These are phyloP conservation scores for Noturus placidus DNA, from an alignment of 2,113 vertebrate genomes.

Conservation along the genomic window DNA sequence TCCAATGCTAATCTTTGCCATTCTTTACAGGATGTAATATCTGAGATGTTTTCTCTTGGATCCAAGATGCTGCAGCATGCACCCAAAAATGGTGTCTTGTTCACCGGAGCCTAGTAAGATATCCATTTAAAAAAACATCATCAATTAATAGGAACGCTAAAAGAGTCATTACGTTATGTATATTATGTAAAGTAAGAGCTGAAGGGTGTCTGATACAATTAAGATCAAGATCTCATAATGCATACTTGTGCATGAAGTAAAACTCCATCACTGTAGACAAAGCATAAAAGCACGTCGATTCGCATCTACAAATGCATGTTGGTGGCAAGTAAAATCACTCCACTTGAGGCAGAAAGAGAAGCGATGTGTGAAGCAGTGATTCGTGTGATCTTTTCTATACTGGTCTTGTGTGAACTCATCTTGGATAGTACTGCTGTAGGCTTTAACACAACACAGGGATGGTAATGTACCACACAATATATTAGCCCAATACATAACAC, in stretches of 20 bases:
- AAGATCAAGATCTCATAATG: constrained; percentile 23
- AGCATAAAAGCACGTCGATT: background rate
- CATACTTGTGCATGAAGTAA: background rate
- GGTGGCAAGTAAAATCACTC: background rate
- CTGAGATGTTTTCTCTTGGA: too few species aligned
- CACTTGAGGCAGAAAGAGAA: background rate
- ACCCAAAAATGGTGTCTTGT: too few species aligned
- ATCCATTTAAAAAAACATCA: constrained; percentile 22
- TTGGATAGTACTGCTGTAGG: constrained; percentile 5
- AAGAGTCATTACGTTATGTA: constrained; percentile 9
- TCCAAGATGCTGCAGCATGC: too few species aligned
- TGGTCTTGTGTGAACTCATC: background rate
- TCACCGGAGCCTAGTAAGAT: background rate
- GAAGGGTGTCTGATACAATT: constrained; percentile 37
- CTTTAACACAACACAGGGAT: background rate
- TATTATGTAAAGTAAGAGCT: constrained; percentile 14
- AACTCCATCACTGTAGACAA: background rate
- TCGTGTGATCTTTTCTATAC: background rate
- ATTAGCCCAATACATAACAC: constrained; percentile 20
- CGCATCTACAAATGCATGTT: background rate
- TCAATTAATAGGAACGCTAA: constrained; percentile 35
- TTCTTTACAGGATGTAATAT: background rate
- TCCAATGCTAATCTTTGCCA: background rate
- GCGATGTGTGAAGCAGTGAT: background rate
- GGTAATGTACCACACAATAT: background rate